These are phyloP conservation scores for Bagarius yarrelli DNA, from an alignment of 2,113 vertebrate genomes.

Conservation along the genomic window DNA sequence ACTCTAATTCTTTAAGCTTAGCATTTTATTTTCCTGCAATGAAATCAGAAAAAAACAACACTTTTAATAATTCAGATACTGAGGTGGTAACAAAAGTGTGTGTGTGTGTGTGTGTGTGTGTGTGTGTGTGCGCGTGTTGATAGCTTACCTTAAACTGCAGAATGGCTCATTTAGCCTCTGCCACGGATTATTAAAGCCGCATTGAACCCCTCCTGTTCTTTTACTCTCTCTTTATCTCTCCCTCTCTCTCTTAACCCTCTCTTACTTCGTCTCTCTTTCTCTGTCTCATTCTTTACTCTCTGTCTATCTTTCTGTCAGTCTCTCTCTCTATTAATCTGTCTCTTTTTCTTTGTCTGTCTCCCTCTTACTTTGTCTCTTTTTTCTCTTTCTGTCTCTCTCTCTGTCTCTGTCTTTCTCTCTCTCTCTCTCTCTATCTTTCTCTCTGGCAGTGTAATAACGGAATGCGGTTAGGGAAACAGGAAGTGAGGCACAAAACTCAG, in stretches of 20 bases:
- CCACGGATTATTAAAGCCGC: slow-evolving; percentile 74
- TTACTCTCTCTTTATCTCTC: slow-evolving; percentile 38
- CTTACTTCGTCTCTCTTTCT: not conserved
- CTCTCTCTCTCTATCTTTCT: slow-evolving; percentile 11
- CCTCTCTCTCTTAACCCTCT: slow-evolving; percentile 50
- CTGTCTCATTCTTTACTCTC: not conserved
- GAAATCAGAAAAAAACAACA: slow-evolving; percentile 76
- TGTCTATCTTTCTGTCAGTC: slow-evolving; percentile 4
- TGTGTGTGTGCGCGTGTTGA: slow-evolving; percentile 30
- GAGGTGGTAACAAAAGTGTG: slow-evolving; percentile 52
- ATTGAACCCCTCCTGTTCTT: slow-evolving; percentile 66
- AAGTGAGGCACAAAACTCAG: slow-evolving; percentile 65
- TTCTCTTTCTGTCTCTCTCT: no score
- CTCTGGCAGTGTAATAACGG: not conserved
- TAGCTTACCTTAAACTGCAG: slow-evolving; percentile 53
- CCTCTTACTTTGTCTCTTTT: no score
- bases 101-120: slow-evolving; percentile 12
- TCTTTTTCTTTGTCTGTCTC: no score
- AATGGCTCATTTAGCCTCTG: slow-evolving; percentile 72
- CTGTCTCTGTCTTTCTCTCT: not conserved
- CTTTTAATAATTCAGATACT: slow-evolving; percentile 74
- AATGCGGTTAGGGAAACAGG: slow-evolving; percentile 63
- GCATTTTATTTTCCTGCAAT: slow-evolving; percentile 65
- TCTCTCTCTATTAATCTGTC: no score
- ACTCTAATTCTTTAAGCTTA: slow-evolving; percentile 29